Percentiles rank a stretch among this genome's conserved stretches.
Evolutionary conservation across 2,113 vertebrate species (phyloP).

Genomic region (Gadus chalcogrammus): DNA sequence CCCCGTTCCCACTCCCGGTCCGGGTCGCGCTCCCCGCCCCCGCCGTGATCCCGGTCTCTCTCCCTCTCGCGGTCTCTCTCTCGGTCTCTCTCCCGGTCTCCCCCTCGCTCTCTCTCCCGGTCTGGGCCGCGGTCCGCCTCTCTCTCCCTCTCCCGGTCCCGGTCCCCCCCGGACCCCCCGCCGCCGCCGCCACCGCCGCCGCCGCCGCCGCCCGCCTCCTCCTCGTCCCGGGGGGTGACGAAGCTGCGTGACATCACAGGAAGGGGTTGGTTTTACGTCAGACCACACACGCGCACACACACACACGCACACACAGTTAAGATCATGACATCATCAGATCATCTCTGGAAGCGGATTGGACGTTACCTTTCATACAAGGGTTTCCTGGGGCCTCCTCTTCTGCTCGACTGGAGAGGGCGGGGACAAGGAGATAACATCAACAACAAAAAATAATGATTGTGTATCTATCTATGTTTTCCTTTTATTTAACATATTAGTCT

Average conservation of each 20-base stretch:
- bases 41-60: slow-evolving; percentile 43
- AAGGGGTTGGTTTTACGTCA: neutral
- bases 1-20: slow-evolving; percentile 59
- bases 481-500: too few species aligned
- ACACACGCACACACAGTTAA: neutral
- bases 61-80: slow-evolving; percentile 36
- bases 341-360: neutral
- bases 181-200: slow-evolving; percentile 36
- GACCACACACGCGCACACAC: neutral
- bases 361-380: slow-evolving; percentile 86
- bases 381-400: slow-evolving; percentile 82
- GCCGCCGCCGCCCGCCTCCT: slow-evolving; percentile 47
- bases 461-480: neutral
- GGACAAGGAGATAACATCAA: slow-evolving; percentile 7
- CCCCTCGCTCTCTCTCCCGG: slow-evolving; percentile 50
- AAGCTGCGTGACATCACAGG: slow-evolving; percentile 69
- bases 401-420: slow-evolving; percentile 68
- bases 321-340: neutral
- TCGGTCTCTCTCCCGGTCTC: slow-evolving; percentile 27
- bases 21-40: slow-evolving; percentile 55
- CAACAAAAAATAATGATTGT: neutral
- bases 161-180: neutral
- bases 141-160: slow-evolving; percentile 40
- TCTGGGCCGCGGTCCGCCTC: slow-evolving; percentile 66
- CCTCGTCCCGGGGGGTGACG: slow-evolving; percentile 77